Conservation (phyloP, 1,140 invertebrate species). For the Chionoecetes opilio region DNA sequence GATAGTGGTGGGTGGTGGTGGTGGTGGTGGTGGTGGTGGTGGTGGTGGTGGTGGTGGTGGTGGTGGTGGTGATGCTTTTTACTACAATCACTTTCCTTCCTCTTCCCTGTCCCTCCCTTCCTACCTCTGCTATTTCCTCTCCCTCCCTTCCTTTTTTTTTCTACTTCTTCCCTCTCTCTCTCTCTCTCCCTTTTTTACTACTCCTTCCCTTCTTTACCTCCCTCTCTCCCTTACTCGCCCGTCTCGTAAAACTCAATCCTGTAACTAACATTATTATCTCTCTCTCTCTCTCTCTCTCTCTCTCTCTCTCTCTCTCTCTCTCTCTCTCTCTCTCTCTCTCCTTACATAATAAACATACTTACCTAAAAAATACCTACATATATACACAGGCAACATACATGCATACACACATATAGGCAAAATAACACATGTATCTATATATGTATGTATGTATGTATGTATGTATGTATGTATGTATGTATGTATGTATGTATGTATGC, state of each 20-base stretch:
- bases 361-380: background rate
- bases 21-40: background rate
- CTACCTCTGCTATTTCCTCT: background rate
- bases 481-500: too few species aligned
- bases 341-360: too few species aligned
- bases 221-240: background rate
- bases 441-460: too few species aligned
- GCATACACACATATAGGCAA: background rate
- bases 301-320: too few species aligned
- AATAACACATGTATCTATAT: too few species aligned
- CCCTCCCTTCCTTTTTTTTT: background rate
- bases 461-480: too few species aligned
- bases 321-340: too few species aligned
- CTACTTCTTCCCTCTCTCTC: background rate
- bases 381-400: background rate
- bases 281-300: too few species aligned
- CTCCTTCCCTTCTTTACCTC: background rate
- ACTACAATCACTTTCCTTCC: background rate
- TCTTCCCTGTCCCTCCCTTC: background rate
- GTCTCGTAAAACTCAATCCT: too few species aligned
- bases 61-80: background rate
- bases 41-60: background rate
- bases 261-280: too few species aligned
- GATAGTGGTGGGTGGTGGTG: background rate
- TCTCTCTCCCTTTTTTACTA: background rate